Evolutionary conservation across 2,113 vertebrate species (phyloP).

Genomic region (Anhinga rufa): DNA sequence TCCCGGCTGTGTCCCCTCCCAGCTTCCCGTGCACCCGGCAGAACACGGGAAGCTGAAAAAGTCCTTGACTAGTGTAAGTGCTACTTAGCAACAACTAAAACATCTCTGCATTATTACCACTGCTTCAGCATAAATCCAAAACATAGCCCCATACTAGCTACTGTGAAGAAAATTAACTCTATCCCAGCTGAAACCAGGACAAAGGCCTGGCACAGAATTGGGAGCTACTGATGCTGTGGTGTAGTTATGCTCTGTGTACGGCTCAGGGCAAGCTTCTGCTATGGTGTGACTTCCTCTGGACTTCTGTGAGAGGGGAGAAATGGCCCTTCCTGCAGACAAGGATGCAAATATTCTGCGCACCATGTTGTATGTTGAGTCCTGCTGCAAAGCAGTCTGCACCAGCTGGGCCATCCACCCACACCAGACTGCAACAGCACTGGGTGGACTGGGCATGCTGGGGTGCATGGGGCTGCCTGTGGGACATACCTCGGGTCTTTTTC

Average conservation of each 20-base stretch:
- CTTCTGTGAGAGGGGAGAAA: not conserved
- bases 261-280: not conserved
- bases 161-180: no score
- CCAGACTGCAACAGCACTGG: no score
- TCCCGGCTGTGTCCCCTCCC: no score
- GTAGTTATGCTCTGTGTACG: not conserved
- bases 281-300: not conserved
- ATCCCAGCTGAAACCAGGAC: no score
- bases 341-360: not conserved
- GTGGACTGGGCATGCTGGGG: accelerated
- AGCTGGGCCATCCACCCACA: not conserved
- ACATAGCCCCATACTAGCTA: no score
- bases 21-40: no score
- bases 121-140: no score
- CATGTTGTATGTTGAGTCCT: not conserved
- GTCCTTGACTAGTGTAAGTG: no score
- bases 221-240: not conserved
- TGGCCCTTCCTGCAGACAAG: not conserved
- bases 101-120: no score
- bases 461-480: not conserved
- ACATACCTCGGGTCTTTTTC: not conserved
- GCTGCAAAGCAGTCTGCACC: not conserved
- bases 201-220: not conserved
- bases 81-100: no score
- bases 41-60: no score